These are phyloP conservation scores for Bradypodion pumilum DNA, from an alignment of 2,797 vertebrate species.

Conservation along the genomic window DNA sequence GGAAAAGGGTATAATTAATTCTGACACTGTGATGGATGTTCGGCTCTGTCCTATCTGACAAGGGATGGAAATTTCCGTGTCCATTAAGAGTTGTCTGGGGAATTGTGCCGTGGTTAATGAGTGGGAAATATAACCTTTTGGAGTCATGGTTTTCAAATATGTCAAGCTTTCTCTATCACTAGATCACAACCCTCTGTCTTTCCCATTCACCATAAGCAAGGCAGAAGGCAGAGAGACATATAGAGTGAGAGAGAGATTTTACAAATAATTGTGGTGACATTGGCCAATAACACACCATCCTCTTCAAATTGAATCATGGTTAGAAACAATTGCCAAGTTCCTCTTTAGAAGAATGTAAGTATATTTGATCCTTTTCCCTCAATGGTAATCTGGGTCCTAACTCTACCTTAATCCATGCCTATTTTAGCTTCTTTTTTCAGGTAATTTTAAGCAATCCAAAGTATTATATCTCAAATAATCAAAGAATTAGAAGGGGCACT, in stretches of 20 bases:
- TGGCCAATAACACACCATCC: not conserved
- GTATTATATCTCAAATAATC: too few species aligned
- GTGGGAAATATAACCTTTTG: not conserved
- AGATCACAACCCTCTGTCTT: not conserved
- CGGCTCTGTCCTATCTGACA: not conserved
- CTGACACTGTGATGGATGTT: not conserved
- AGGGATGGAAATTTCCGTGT: slow-evolving; percentile 1
- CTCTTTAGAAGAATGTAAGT: too few species aligned
- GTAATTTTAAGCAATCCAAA: too few species aligned
- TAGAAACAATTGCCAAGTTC: too few species aligned
- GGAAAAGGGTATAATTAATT: slow-evolving; percentile 16
- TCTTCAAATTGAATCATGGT: not conserved
- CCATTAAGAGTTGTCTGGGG: not conserved
- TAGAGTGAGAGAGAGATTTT: too few species aligned
- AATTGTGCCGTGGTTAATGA: not conserved
- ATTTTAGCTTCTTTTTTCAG: not conserved
- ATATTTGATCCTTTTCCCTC: too few species aligned
- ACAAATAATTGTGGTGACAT: not conserved
- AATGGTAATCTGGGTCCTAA: too few species aligned
- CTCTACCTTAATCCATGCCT: too few species aligned
- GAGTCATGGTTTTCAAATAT: not conserved
- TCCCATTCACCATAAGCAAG: not conserved
- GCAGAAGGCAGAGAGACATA: not conserved
- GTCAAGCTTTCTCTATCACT: not conserved
- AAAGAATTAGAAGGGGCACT: too few species aligned